Base-by-base conservation (phyloP, 2,797 vertebrate genomes). In the Iguana delicatissima region DNA sequence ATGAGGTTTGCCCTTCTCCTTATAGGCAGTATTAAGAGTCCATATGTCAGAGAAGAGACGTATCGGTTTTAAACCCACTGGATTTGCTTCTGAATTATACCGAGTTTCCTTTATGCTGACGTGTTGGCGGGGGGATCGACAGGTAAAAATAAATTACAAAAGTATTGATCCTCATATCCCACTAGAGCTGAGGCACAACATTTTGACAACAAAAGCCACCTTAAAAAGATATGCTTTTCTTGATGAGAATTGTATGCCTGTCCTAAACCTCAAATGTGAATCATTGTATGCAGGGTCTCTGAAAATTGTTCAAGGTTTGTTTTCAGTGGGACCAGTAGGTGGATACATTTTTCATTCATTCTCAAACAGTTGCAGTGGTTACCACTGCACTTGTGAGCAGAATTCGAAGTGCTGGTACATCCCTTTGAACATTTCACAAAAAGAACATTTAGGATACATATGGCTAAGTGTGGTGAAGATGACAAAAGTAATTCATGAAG, bases 11-110 rank as follows among this genome's bases (percentile, higher is more conserved):
- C 69, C 72, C 13, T 9, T 74, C 81, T 57, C 62, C 12, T 74
- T 26, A 9, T 50, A 72, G 73, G 83, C 46, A 85, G 59, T 32
- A 89, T 32, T 79, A 29, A 29, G 38, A n/a, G 14, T 90, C 89
- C 86, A 81, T 74, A 57, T 73, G 84, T 80, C 76, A 86, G 50
- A 38, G 64, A 85, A 85, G 74, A 85, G 62, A 59, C 80, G 42
- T 42, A 91, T 91, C 91, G 91, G 24, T 73, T 91, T n/a, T 76
- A 46, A 73, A 91, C n/a, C 80, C 50, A 20, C 29, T 24, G 52
- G 50, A 83, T 55, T 38, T 14, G 12, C 84, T 86, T 50, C 46
- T 76, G 85, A 91, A 50, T 81, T 90, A 35, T 29, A 74, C 67
- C 62, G 77, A 50, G 38, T 13, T 18, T 81, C 22, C 67, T 62